phyloP scores from a whole-genome alignment of 2,797 vertebrate genomes.

The Premnoplex brunnescens region DNA sequence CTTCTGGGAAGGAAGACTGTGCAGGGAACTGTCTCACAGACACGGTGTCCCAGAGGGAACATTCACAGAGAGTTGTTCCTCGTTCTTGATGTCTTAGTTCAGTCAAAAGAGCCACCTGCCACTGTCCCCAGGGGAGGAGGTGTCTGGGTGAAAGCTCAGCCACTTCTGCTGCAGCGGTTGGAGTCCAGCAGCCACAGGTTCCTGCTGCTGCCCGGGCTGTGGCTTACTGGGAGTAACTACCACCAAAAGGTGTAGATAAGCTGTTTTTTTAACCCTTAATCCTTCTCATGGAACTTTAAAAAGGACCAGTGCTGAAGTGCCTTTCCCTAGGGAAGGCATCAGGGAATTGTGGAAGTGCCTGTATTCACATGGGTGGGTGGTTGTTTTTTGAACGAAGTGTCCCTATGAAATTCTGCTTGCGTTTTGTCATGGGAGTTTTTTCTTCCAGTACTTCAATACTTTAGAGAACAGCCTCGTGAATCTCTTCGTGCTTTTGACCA shows the following conservation, averaged over 20 bases:
- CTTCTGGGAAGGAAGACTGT: neutral
- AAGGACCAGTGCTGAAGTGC: neutral
- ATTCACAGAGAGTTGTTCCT: neutral
- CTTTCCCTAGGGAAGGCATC: neutral
- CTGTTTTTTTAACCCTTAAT: neutral
- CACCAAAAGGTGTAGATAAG: neutral
- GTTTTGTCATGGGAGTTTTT: neutral
- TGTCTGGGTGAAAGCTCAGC: neutral
- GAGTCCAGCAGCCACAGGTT: neutral
- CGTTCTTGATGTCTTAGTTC: neutral
- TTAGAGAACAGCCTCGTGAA: conserved; percentile 97
- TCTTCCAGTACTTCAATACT: conserved; percentile 91
- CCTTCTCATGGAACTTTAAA: neutral
- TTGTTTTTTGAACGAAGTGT: neutral
- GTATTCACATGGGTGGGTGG: neutral
- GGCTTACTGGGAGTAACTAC: neutral
- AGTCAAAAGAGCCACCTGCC: neutral
- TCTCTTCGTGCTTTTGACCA: conserved; percentile 96
- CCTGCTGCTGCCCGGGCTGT: neutral
- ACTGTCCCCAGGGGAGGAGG: neutral
- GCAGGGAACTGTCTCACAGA: neutral
- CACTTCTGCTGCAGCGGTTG: neutral
- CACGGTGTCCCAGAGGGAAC: neutral
- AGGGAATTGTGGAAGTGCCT: neutral
- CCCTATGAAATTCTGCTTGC: neutral